phyloP scores from a whole-genome alignment of 2,888 invertebrate genomes.

The Rotaria macrura region DNA sequence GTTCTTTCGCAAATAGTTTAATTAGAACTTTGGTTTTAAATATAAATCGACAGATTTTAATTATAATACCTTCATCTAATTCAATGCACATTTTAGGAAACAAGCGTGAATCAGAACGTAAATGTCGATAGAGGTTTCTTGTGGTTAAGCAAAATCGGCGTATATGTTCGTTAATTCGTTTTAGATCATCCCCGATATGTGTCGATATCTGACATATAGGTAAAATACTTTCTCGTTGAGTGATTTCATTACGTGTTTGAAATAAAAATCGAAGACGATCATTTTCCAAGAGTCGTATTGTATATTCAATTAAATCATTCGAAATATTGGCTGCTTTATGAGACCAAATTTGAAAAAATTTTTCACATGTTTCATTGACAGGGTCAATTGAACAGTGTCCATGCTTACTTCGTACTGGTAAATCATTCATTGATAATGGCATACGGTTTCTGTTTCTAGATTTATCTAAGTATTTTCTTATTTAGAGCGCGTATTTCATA shows the following conservation, averaged over 20 bases:
- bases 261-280: neutral
- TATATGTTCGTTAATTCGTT: neutral
- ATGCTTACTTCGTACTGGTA: neutral
- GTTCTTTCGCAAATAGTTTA: neutral
- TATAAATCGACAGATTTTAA: conserved; percentile 9
- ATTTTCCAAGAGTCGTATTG: neutral
- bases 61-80: conserved; percentile 2
- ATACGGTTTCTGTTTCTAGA: neutral
- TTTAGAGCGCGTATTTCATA: neutral
- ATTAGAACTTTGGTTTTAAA: conserved; percentile 10
- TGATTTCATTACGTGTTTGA: neutral
- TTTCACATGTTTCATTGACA: neutral
- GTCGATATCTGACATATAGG: neutral
- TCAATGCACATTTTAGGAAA: neutral
- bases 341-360: conserved; percentile 11
- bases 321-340: conserved; percentile 13
- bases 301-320: conserved; percentile 16
- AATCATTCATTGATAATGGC: neutral
- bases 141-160: neutral
- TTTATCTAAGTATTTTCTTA: neutral
- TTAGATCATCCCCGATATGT: neutral
- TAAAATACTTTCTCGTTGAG: neutral
- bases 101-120: neutral
- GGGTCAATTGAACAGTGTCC: neutral
- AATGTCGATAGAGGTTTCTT: neutral